Base-by-base conservation (phyloP, 1,140 invertebrate species). In the Homarus americanus region DNA sequence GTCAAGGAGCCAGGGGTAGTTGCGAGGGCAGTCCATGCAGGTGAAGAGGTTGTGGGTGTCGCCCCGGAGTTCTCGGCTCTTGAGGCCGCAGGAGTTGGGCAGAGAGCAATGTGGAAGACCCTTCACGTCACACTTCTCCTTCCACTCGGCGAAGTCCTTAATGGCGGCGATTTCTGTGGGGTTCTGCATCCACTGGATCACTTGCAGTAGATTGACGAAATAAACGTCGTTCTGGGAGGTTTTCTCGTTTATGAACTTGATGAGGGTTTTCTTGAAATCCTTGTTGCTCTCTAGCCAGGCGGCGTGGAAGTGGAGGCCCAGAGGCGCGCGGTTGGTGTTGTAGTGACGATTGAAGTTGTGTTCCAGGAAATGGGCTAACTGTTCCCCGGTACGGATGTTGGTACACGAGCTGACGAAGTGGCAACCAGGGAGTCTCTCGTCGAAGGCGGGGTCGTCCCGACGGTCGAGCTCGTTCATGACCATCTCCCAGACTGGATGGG, bases 131-230 rank as follows among this genome's bases (percentile, higher is more conserved):
- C 98, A 99, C 94, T 98, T 98, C 93, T 98, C 98, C 94, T 98
- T 98, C 98, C 98, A 98, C 94, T 98, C 97, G 93, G 97, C 96
- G 96, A 98, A 98, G 93, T 98, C 98, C 93, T 97, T 95, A 63
- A 99, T 95, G 24, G 96, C 96, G 17, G 97, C 96, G 75, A 98
- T 93, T 94, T 98, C 97, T 4, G 97, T 98, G 63, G 98, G 98
- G 92, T 97, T 97, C 95, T 98, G 98, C 97, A 99, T 99, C 98
- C 98, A 99, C 95, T 99, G 98, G 93, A 99, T 97, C 12, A 99
- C 98, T 95, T 97, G 92, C n/a, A 91, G 40, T 24, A 94, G 93
- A 93, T 91, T 98, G 44, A 98, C 97, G 94, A 99, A 98, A 95
- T 98, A 99, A 20, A 99, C 98, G 94, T 99, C 98, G 93, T 97